Evolutionary conservation across 2,113 vertebrate species (phyloP).

Genomic region (Pundamilia nyererei): DNA sequence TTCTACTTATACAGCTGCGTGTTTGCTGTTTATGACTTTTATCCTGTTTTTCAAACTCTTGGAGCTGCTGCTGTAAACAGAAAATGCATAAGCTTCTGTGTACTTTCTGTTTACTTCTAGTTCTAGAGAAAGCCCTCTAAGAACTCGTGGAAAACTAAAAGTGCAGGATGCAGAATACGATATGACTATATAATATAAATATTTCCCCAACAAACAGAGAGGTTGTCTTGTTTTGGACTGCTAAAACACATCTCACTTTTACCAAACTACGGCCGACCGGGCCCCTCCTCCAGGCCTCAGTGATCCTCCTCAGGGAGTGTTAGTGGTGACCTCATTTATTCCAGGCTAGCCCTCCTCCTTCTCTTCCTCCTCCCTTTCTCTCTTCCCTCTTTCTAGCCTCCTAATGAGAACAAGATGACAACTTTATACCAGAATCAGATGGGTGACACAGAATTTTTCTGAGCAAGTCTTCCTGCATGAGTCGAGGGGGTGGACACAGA

Average conservation of each 20-base stretch:
- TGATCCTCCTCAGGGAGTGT: neutral
- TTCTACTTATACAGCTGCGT: neutral
- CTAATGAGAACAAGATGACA: slow-evolving; percentile 64
- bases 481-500: neutral
- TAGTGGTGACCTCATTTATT: slow-evolving; percentile 63
- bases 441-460: slow-evolving; percentile 6
- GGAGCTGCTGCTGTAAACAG: neutral
- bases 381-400: slow-evolving; percentile 24
- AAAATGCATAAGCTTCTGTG: neutral
- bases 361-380: neutral
- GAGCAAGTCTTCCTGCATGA: neutral
- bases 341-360: slow-evolving; percentile 12
- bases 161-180: neutral
- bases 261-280: neutral
- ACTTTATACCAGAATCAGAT: neutral
- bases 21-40: neutral
- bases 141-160: neutral
- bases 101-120: neutral
- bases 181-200: neutral
- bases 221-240: neutral
- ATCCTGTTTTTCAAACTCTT: neutral
- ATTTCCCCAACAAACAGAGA: neutral
- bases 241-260: neutral
- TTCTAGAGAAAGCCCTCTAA: neutral
- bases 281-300: neutral